phyloP scores from a whole-genome alignment of 2,888 invertebrate genomes.

The Nesidiocoris tenuis region DNA sequence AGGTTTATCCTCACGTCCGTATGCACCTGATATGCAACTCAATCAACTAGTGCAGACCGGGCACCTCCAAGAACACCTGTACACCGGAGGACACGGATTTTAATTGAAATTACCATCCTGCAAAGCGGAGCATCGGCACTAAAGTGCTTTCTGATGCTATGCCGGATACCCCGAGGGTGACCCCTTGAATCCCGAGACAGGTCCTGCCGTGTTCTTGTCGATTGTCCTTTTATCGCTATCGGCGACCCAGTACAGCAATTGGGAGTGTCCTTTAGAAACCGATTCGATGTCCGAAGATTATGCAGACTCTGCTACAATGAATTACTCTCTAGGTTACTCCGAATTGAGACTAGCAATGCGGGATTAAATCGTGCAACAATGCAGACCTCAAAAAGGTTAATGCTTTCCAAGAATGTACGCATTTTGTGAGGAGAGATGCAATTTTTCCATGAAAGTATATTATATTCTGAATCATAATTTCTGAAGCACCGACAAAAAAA shows the following conservation, averaged over 20 bases:
- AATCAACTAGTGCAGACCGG: too few relatives aligned
- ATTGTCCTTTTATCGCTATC: neutral
- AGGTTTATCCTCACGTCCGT: neutral
- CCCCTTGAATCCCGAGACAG: neutral
- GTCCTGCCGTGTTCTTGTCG: neutral
- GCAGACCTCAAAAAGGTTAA: too few relatives aligned
- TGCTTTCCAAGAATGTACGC: too few relatives aligned
- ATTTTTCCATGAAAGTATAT: too few relatives aligned
- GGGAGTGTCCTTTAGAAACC: neutral
- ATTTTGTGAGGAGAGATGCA: too few relatives aligned
- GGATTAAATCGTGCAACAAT: too few relatives aligned
- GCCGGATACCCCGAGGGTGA: neutral
- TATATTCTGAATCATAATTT: too few relatives aligned
- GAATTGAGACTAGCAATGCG: too few relatives aligned
- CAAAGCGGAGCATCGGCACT: slow-evolving; percentile 16
- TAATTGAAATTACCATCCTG: slow-evolving; percentile 30
- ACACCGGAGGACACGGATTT: slow-evolving; percentile 19
- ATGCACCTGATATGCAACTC: too few relatives aligned
- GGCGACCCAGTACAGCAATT: neutral
- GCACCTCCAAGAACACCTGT: slow-evolving; percentile 9
- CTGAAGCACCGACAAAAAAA: too few relatives aligned
- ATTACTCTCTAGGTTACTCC: too few relatives aligned
- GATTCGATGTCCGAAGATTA: neutral
- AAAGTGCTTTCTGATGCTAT: slow-evolving; percentile 24
- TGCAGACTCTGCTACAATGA: too few relatives aligned